Evolutionary conservation across 2,797 vertebrate genomes (phyloP), one percentile per base, ranked within the genome.

Genomic region (Chrosomus eos): DNA sequence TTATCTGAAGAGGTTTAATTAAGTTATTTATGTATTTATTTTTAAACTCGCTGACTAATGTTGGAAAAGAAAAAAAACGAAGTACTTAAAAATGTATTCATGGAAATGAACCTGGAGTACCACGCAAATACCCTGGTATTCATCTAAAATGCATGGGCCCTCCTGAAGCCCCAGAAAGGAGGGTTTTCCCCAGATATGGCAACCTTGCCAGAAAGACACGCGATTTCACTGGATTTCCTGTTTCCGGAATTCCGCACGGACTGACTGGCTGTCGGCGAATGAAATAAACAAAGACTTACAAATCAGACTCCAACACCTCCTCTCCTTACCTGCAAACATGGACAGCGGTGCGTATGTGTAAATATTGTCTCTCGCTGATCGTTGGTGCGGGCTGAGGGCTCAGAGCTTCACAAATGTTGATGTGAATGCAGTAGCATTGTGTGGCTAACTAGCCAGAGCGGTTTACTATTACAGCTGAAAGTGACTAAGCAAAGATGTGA

Each of bases 201-300:
- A 84, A 87, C 86, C 53, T 38, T 1, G 5, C 66, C 38, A 33
- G 79, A 70, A 58, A 70, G 28, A 77, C 62, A 84, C 53, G 71
- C 67, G 75, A 80, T 84, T 83, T 78, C 26, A 67, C 73, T 81
- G 74, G 66, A 73, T 85, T 89, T 91, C 91, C 89, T 90, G 89
- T 90, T 91, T 93, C 90, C 91, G 88, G 88, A 70, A 86, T 86
- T 82, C 82, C 53, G 81, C 72, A 67, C 81, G 31, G 87, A 88
- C 88, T 76, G 90, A 86, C 90, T 88, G 88, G 26, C 88, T 88
- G 89, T 91, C 89, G 88, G 91, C 88, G 92, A 92, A 90, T 90
- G 90, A 93, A 85, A 93, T 92, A 94, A 95, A 96, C 94, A 95
- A 94, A 94, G 93, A 92, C 79, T 33, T 62, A 68, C 81, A 80